These are phyloP conservation scores for Drosophila varians DNA, from an alignment of 1,140 invertebrate genomes.

Conservation along the genomic window DNA sequence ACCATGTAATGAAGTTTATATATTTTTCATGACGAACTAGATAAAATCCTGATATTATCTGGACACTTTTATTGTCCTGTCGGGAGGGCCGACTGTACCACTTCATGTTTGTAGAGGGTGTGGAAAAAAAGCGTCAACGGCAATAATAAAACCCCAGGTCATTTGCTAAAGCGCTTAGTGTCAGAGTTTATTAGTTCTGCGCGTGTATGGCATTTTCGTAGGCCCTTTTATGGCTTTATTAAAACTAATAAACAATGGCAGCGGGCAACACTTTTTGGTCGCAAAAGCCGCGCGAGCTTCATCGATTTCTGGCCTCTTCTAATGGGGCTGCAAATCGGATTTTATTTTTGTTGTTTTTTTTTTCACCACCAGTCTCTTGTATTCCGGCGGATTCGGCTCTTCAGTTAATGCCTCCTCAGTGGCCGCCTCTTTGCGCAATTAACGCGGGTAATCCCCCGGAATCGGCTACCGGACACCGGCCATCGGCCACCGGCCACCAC, in stretches of 20 bases:
- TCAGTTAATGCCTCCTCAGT: constrained; percentile 36
- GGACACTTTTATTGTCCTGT: constrained; percentile 6
- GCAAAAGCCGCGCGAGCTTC: constrained; percentile 2
- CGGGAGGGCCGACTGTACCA: not conserved
- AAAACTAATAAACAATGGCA: constrained; percentile 69
- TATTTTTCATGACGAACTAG: not conserved
- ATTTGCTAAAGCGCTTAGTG: constrained; percentile 75
- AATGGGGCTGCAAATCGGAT: constrained; percentile 26
- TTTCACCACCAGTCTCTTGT: not conserved
- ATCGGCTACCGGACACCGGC: constrained; percentile 3
- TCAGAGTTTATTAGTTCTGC: constrained; percentile 55
- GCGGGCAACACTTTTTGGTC: constrained; percentile 1
- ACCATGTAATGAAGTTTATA: too few species aligned
- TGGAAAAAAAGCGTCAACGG: constrained; percentile 14
- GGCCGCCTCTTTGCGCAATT: constrained; percentile 39
- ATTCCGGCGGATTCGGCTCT: not conserved
- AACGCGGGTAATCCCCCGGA: constrained; percentile 42
- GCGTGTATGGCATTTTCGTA: constrained; percentile 4
- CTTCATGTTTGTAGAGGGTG: constrained; percentile 11
- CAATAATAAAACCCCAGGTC: constrained; percentile 49
- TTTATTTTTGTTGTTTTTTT: constrained; percentile 28
- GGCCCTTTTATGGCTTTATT: constrained; percentile 71
- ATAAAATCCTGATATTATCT: constrained; percentile 20
- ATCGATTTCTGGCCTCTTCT: constrained; percentile 30
- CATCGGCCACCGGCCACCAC: too few species aligned